Base-by-base conservation (phyloP, 2,797 vertebrate species). In the Acanthurus tractus region DNA sequence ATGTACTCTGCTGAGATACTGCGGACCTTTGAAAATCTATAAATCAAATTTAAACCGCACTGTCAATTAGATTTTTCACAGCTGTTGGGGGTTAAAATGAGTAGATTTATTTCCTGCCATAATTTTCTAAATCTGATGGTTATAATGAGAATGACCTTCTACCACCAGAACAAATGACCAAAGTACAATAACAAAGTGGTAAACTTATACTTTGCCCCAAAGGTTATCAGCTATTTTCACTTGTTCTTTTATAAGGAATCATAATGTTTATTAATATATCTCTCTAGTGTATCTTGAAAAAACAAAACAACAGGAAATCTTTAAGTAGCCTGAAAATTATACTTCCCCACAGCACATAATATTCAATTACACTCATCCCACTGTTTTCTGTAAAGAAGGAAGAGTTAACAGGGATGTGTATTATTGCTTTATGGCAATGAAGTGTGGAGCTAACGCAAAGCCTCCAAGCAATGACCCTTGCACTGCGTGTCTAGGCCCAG, bases 391-490 rank as follows among this genome's bases (percentile, higher is more conserved):
- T 79, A 83, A 88, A 90, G 78, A 90, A 86, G 78, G 90, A 88
- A 83, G 90, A 92, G 92, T 94, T 94, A 93, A 94, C 86, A 84
- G 88, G 90, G 88, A 89, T 90, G 89, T 88, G 87, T 84, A 81
- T 95, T 95, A 95, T 95, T 95, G 93, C 92, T 95, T 95, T 92
- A 93, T 91, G 93, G 91, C 91, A 90, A 87, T 92, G 93, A 94
- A 93, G 92, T 93, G 94, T 86, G 91, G 88, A 92, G 90, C 87
- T 90, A 89, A 91, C 49, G 49, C 83, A 78, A 81, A 94, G 94
- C 93, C 94, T 94, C 69, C 80, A 9, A 94, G 95, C 94, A 25
- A 71, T 95, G 94, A 96, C 95, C 94, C 93, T 84, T 89, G 93
- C 67, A 85, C 93, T 88, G 83, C 81, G 65, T 86, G 91, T 91